Conservation (phyloP, 2,113 vertebrate species). For the Picathartes gymnocephalus region DNA sequence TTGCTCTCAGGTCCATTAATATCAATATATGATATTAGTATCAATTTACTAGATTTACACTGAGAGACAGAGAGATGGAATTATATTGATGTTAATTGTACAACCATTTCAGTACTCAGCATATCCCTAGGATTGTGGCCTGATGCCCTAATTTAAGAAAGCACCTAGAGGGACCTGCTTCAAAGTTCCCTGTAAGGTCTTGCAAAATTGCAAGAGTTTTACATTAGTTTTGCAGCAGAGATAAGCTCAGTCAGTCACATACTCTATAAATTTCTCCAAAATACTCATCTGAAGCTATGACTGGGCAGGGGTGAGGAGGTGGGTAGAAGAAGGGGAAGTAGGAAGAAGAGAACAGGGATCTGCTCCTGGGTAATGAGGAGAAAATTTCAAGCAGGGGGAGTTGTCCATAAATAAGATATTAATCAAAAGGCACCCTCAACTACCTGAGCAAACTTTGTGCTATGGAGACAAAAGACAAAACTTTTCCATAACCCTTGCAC, state of each 20-base stretch:
- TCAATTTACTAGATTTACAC: not conserved
- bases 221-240: not conserved
- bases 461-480: not conserved
- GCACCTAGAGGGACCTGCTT: not conserved
- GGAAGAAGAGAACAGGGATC: not conserved
- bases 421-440: not conserved
- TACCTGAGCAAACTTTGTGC: not conserved
- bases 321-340: not conserved
- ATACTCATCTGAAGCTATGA: not conserved
- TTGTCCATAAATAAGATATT: not conserved
- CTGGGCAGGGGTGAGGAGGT: not conserved
- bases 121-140: not conserved
- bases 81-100: not conserved
- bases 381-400: not conserved
- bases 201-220: not conserved
- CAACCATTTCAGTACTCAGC: not conserved
- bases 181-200: not conserved
- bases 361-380: not conserved
- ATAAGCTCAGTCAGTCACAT: not conserved
- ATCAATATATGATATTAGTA: not conserved
- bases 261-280: not conserved
- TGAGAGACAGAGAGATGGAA: not conserved
- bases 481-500: not conserved
- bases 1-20: not conserved
- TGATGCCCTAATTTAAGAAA: not conserved